Evolutionary conservation across 1,140 invertebrate species (phyloP), one percentile per base, ranked within the genome.

Genomic region (Lepidurus couesii): DNA sequence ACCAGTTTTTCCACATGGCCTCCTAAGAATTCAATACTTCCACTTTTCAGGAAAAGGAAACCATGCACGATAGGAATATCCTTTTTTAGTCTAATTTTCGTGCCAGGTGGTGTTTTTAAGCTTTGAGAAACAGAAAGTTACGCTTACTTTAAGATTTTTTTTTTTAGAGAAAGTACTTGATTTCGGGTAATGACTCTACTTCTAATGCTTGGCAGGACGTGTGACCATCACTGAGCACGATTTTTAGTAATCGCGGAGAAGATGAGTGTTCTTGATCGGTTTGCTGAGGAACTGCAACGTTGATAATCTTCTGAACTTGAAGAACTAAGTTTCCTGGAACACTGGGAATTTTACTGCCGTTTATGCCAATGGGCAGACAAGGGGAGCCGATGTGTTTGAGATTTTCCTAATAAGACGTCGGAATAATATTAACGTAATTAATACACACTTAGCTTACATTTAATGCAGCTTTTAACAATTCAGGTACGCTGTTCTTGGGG

Each of bases 211-310:
- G 90, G 82, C 91, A 91, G 80, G 88, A 89, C 76, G 88, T 89
- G 83, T 92, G 91, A 2, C 95, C 95, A 88, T 97, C 95, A 24
- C 92, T 94, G 75, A 97, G 84, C 1, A 90, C 91, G 21, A 96
- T 81, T 83, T 93, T 94, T 75, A 96, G 86, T 87, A 96, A 90
- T 11, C 93, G 87, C 1, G 94, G 93, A 73, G 92, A 92, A 11
- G 53, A 65, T 76, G 88, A 87, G 81, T 90, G 89, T 16, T 93
- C 95, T 81, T 95, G 92, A 83, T 96, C 93, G 86, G 95, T 94
- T 47, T 90, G 90, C 86, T 96, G 96, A n/a, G 95, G 94, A 24
- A 93, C 93, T 47, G 93, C 89, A 65, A 95, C 89, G 87, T 96
- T 96, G 16, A 93, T 88, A 73, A 95, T 88, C 84, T 95, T 93